Percentiles rank a stretch among this genome's conserved stretches.
Conservation (phyloP, 2,888 invertebrate species). For the Liposcelis brunnea region DNA sequence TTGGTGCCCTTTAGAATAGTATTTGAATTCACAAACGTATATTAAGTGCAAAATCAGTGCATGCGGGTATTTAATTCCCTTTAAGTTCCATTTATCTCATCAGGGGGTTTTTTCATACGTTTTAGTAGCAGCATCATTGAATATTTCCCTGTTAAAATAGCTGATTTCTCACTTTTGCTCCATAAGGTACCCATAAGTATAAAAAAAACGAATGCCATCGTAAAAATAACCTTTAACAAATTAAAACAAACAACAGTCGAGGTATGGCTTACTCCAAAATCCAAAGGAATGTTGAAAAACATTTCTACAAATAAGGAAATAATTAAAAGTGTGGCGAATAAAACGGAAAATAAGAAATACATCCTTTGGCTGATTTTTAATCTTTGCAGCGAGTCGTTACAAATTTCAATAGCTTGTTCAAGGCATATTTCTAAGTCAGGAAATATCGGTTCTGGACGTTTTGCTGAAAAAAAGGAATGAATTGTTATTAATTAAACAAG, state of each 20-base stretch:
- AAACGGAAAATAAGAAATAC: constrained; percentile 17
- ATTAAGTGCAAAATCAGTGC: not conserved
- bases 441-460: constrained; percentile 4
- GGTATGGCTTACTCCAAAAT: not conserved
- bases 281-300: not conserved
- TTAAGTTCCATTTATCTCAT: not conserved
- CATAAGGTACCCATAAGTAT: constrained; percentile 65
- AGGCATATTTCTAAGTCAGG: constrained; percentile 23
- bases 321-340: constrained; percentile 13
- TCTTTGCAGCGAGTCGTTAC: constrained; percentile 34
- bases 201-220: constrained; percentile 46
- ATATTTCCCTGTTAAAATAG: constrained; percentile 52
- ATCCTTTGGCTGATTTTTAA: constrained; percentile 24
- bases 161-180: constrained; percentile 66
- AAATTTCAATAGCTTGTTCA: constrained; percentile 40
- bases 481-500: constrained; percentile 5
- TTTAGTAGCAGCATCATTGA: constrained; percentile 39
- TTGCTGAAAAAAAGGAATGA: not conserved
- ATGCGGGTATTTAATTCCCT: not conserved
- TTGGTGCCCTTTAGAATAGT: too few relatives aligned
- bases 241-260: not conserved
- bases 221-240: constrained; percentile 28
- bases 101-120: not conserved
- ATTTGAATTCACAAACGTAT: too few relatives aligned
- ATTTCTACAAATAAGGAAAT: constrained; percentile 2